Percentiles rank a stretch among this genome's conserved stretches.
These are phyloP conservation scores for Microcebus jonahi DNA, from an alignment of 2,113 vertebrate genomes.

Conservation along the genomic window DNA sequence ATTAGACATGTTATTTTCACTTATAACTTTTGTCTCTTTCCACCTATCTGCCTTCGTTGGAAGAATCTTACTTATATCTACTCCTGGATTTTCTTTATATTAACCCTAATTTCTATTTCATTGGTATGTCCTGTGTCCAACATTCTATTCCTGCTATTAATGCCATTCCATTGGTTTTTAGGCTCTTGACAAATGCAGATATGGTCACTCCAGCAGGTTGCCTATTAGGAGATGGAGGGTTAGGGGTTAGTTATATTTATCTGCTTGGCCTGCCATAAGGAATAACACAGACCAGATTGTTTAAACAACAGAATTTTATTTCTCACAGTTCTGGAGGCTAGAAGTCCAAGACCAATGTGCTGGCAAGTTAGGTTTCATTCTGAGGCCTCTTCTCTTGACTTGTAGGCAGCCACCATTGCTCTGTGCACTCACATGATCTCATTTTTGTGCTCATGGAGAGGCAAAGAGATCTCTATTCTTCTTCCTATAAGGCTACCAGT, in stretches of 20 bases:
- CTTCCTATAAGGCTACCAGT: not conserved
- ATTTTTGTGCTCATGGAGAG: not conserved
- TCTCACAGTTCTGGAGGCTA: not conserved
- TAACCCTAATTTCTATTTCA: not conserved
- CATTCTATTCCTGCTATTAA: not conserved
- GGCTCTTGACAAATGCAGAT: not conserved
- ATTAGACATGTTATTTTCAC: not conserved
- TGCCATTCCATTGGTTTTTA: not conserved
- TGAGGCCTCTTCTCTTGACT: not conserved
- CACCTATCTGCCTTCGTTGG: not conserved
- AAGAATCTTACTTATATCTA: not conserved
- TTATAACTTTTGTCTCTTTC: not conserved
- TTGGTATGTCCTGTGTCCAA: not conserved
- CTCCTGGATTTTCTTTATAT: conserved; percentile 8
- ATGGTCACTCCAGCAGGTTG: not conserved
- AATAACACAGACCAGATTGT: not conserved
- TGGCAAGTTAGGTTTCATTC: not conserved
- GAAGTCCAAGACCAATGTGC: not conserved
- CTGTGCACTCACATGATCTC: not conserved
- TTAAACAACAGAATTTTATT: not conserved
- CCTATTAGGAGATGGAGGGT: not conserved
- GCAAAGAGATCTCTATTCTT: not conserved
- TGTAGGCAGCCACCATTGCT: not conserved
- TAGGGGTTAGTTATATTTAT: not conserved
- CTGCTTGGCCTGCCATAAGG: not conserved